These are phyloP conservation scores for Sclerodermus sp. DNA, from an alignment of 2,888 invertebrate genomes.

Conservation along the genomic window DNA sequence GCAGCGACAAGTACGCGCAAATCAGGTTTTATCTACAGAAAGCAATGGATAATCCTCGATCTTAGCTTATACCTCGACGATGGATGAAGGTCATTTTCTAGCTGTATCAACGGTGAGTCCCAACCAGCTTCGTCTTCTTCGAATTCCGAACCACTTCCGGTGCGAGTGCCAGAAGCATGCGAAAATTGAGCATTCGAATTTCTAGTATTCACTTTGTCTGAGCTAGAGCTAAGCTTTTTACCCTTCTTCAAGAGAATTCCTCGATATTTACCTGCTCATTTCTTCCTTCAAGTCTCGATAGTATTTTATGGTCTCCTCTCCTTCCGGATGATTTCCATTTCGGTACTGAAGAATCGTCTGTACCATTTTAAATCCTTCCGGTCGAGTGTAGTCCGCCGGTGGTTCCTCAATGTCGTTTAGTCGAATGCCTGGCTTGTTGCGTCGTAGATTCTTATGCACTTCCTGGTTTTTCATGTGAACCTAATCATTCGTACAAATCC, in stretches of 20 bases:
- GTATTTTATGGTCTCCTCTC: slow-evolving; percentile 51
- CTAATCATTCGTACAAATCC: slow-evolving; percentile 48
- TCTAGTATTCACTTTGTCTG: slow-evolving; percentile 18
- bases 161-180: slow-evolving; percentile 54
- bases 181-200: slow-evolving; percentile 48
- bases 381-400: slow-evolving; percentile 64
- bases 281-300: slow-evolving; percentile 56
- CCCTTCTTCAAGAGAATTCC: not conserved
- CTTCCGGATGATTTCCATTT: slow-evolving; percentile 46
- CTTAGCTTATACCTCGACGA: slow-evolving; percentile 44
- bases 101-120: slow-evolving; percentile 63
- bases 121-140: slow-evolving; percentile 63
- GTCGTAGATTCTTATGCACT: slow-evolving; percentile 66
- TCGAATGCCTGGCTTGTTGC: slow-evolving; percentile 65
- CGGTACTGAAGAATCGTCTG: slow-evolving; percentile 59
- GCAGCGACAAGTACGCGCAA: too few relatives aligned
- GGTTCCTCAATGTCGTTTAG: slow-evolving; percentile 62
- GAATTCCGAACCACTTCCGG: slow-evolving; percentile 59
- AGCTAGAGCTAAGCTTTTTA: not conserved
- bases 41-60: not conserved
- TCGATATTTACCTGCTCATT: slow-evolving; percentile 57
- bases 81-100: slow-evolving; percentile 57
- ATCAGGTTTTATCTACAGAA: too few relatives aligned
- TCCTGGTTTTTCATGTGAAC: slow-evolving; percentile 71
- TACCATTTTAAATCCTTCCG: slow-evolving; percentile 66